Percentiles rank a stretch among this genome's conserved stretches.
Evolutionary conservation across 2,113 vertebrate genomes (phyloP).

Genomic region (Aleadryas rufinucha): DNA sequence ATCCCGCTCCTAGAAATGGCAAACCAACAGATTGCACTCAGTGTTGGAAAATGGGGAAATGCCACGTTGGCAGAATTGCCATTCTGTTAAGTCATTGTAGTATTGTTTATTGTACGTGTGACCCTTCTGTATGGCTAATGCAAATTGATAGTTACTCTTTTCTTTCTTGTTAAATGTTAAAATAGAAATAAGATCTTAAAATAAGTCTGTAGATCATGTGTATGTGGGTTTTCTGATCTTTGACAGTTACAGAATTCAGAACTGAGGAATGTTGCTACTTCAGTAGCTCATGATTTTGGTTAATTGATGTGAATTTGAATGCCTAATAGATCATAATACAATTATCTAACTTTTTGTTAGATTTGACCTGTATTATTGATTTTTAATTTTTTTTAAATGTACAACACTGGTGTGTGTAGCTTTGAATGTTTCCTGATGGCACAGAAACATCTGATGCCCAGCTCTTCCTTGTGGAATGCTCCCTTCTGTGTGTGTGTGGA

Average conservation of each 20-base stretch:
- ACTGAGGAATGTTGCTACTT: not conserved
- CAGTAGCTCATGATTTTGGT: not conserved
- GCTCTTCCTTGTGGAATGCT: not conserved
- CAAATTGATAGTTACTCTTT: not conserved
- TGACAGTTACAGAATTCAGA: not conserved
- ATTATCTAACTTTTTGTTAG: not conserved
- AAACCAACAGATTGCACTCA: not conserved
- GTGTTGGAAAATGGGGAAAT: not conserved
- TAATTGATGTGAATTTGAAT: not conserved
- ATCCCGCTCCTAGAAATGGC: not conserved
- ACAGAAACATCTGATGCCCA: not conserved
- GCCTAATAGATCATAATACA: not conserved
- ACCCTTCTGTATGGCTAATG: not conserved
- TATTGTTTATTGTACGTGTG: accelerated
- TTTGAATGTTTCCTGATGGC: not conserved
- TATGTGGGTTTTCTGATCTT: not conserved
- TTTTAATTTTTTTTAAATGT: too few species aligned
- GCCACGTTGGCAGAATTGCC: not conserved
- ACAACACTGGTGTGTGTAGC: not conserved
- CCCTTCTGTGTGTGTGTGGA: not conserved
- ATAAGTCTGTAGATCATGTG: not conserved
- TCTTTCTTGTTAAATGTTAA: not conserved
- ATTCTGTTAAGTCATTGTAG: accelerated
- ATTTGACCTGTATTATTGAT: not conserved
- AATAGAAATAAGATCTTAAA: not conserved